Conservation (phyloP, 2,113 vertebrate species). For the Syrrhaptes paradoxus region DNA sequence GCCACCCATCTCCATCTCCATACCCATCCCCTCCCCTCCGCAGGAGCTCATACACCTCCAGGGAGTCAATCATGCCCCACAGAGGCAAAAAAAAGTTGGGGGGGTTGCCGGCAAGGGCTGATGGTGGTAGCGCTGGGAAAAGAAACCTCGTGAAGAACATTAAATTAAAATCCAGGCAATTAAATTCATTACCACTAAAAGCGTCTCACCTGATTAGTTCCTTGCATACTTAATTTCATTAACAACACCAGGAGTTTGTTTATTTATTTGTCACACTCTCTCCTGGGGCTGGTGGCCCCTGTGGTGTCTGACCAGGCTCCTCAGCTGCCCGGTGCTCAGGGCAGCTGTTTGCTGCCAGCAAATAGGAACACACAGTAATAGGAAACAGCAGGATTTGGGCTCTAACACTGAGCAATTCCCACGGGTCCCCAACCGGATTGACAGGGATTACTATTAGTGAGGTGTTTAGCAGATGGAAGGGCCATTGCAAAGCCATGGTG, state of each 20-base stretch:
- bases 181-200: constrained; percentile 64
- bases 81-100: not conserved
- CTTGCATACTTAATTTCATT: constrained; percentile 44
- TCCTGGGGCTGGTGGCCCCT: not conserved
- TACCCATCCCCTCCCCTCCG: not conserved
- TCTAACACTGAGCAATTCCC: not conserved
- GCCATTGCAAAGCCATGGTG: not conserved
- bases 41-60: rapidly evolving
- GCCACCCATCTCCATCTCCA: not conserved
- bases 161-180: constrained; percentile 45
- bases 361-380: not conserved
- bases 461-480: constrained; percentile 35
- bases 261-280: not conserved
- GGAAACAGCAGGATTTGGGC: constrained; percentile 8
- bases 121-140: rapidly evolving
- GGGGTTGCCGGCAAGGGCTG: not conserved
- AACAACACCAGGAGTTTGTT: not conserved
- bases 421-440: not conserved
- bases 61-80: not conserved
- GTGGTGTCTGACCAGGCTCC: not conserved
- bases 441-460: not conserved
- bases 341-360: not conserved
- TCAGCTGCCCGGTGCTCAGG: not conserved
- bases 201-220: constrained; percentile 55
- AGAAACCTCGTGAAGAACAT: not conserved